Conservation (phyloP, 2,888 invertebrate genomes). For the Phengaris alcon region DNA sequence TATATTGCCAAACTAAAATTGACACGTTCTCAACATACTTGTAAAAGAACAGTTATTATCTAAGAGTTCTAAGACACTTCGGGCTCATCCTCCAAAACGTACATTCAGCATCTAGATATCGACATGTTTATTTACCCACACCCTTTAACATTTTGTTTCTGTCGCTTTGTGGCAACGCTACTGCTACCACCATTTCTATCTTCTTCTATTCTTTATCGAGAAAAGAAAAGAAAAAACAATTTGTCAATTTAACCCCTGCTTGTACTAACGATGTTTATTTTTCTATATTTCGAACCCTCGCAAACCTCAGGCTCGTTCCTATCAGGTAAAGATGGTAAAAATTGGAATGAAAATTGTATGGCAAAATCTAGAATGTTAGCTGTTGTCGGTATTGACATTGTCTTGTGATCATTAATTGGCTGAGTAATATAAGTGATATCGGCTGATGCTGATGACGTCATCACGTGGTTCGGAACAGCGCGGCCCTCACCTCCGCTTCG, state of each 20-base stretch:
- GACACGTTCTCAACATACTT: not conserved
- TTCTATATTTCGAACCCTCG: slow-evolving; percentile 81
- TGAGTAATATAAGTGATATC: slow-evolving; percentile 35
- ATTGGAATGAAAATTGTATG: slow-evolving; percentile 76
- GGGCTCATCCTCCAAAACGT: not conserved
- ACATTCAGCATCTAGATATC: slow-evolving; percentile 36
- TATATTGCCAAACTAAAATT: not conserved
- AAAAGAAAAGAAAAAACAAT: slow-evolving; percentile 30
- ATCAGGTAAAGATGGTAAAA: slow-evolving; percentile 86
- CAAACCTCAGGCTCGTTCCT: slow-evolving; percentile 90
- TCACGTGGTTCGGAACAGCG: slow-evolving; percentile 16
- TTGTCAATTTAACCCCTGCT: slow-evolving; percentile 44
- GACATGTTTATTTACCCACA: slow-evolving; percentile 44
- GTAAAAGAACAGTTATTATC: not conserved
- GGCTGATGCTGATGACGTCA: not conserved
- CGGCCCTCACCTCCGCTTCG: slow-evolving; percentile 48
- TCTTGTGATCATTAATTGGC: slow-evolving; percentile 49
- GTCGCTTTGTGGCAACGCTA: slow-evolving; percentile 77
- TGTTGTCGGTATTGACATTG: slow-evolving; percentile 65
- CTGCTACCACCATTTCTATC: slow-evolving; percentile 56
- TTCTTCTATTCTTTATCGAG: slow-evolving; percentile 41
- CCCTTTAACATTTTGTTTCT: slow-evolving; percentile 60
- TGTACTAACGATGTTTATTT: slow-evolving; percentile 79
- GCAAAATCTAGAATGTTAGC: slow-evolving; percentile 74
- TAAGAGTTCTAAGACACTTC: not conserved